A percentile compares a stretch with the other conserved stretches of the same genome.
phyloP scores from a whole-genome alignment of 2,797 vertebrate species.

The Tenualosa thibaudeaui region DNA sequence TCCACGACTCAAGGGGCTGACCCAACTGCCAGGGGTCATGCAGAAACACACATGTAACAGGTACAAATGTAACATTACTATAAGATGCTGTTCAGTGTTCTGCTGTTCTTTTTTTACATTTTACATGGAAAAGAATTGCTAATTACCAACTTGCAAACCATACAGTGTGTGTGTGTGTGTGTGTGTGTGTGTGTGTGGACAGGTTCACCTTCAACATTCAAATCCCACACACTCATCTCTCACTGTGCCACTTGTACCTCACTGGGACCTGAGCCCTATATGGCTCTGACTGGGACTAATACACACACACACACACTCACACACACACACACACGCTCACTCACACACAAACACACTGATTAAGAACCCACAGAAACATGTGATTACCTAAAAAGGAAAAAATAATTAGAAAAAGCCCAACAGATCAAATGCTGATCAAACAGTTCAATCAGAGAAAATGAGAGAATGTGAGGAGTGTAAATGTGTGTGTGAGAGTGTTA shows the following conservation, averaged over 20 bases:
- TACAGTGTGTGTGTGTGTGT: not conserved
- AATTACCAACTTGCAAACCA: no score
- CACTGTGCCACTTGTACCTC: not conserved
- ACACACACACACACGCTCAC: not conserved
- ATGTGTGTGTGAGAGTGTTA: no score
- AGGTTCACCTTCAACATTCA: slow-evolving; percentile 12
- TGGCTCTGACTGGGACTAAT: no score
- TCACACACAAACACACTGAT: not conserved
- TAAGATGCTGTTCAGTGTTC: no score
- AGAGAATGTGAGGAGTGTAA: not conserved
- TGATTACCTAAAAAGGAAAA: not conserved
- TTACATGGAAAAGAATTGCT: no score
- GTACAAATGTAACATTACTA: no score
- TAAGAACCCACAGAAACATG: not conserved
- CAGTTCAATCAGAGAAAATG: not conserved
- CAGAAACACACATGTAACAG: no score
- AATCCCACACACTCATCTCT: slow-evolving; percentile 19
- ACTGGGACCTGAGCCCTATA: no score
- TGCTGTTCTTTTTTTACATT: no score
- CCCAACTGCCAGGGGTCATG: no score
- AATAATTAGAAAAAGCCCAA: not conserved
- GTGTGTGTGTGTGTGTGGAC: not conserved
- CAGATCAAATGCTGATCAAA: not conserved
- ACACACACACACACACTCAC: not conserved
- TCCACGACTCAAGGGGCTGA: no score